Evolutionary conservation across 1,140 invertebrate species (phyloP), one percentile per base, ranked within the genome.

Genomic region (Ooceraea biroi): DNA sequence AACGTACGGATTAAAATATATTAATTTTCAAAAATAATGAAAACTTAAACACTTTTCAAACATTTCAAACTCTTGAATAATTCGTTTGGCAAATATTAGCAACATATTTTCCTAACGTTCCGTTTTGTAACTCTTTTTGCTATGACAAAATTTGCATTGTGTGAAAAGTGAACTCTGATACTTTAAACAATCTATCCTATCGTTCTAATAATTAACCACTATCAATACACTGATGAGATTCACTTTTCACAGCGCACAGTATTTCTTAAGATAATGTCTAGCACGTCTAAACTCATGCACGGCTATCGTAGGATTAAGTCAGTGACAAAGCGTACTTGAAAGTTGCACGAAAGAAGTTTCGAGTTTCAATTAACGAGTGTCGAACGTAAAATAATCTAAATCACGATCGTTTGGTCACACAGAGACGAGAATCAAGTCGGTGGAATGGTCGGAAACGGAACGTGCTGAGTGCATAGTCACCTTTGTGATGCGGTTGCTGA

Each of bases 401-500:
- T 48, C 57, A 74, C 74, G 61, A 78, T 41, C 69, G 61, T 41
- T 60, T 72, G 69, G 55, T 55, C 36, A 55, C 55, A 65, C 52
- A 48, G 65, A 68, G 52, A 73, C 44, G 52, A 57, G 19, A 27
- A 68, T 68, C 5, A 68, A 84, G 76, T 72, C 52, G 46, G 30
- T 61, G 27, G 52, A n/a, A 55, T 50, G n/a, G 19, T 44, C 17
- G 25, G 27, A 55, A 41, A 44, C 22, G 25, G 55, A 58, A 46
- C 17, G 66, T 50, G 77, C 41, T 46, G 41, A 68, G 72, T 73
- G 60, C 19, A 89, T 92, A 92, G 92, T 94, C 85, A 95, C 95
- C 93, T 95, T 95, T 93, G 89, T 95, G 93, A 88, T 95, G 91
- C 72, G 93, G 91, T 85, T 94, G 94, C 73, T 94, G 93, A 65